These are phyloP conservation scores for Punctoribates punctum DNA, from an alignment of 2,888 invertebrate species.

Conservation along the genomic window DNA sequence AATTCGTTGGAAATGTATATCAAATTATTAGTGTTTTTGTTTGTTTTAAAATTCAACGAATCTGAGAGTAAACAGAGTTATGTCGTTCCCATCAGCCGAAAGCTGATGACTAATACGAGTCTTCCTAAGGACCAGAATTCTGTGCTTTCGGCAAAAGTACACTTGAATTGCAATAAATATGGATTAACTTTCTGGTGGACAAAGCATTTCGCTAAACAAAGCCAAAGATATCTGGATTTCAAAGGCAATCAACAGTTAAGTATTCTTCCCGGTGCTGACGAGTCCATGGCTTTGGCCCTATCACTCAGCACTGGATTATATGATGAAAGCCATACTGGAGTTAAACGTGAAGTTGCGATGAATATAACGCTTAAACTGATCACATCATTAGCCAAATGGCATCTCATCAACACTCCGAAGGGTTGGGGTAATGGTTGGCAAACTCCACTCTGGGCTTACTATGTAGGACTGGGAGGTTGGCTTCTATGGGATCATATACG, in stretches of 20 bases:
- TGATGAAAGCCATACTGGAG: constrained; percentile 7
- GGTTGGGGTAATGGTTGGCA: constrained; percentile 16
- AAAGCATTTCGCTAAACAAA: not conserved
- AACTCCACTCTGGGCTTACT: constrained; percentile 8
- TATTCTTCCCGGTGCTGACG: not conserved
- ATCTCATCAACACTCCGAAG: not conserved
- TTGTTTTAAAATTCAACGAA: too few species aligned
- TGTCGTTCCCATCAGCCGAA: not conserved
- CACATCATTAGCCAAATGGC: constrained; percentile 23
- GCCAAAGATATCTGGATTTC: not conserved
- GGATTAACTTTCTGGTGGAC: not conserved
- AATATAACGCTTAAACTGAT: constrained; percentile 16
- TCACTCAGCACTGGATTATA: not conserved
- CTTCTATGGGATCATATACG: constrained; percentile 8
- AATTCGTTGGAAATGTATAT: too few species aligned
- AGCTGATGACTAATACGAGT: not conserved
- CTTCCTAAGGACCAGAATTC: not conserved
- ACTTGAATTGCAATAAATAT: constrained; percentile 4
- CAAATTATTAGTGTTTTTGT: too few species aligned
- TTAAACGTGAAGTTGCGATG: not conserved
- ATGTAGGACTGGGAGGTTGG: not conserved
- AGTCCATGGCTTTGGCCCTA: not conserved
- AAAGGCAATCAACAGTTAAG: not conserved
- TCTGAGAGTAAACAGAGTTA: not conserved
- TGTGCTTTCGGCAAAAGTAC: not conserved